Evolutionary conservation across 2,113 vertebrate genomes (phyloP).

Genomic region (Cynopterus brachyotis): DNA sequence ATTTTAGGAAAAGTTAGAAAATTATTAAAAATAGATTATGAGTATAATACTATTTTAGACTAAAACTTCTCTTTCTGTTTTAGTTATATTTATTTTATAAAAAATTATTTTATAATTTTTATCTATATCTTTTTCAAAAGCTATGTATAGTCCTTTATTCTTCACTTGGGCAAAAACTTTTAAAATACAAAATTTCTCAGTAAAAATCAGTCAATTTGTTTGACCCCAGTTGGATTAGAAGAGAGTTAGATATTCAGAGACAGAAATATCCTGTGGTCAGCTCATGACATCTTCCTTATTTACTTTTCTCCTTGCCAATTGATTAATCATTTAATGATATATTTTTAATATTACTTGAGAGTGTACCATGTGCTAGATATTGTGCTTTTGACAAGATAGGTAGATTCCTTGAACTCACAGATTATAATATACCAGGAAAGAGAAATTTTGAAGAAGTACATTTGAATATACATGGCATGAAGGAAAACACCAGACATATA

Average conservation of each 20-base stretch:
- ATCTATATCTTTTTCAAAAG: background rate
- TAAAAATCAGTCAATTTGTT: background rate
- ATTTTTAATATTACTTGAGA: background rate
- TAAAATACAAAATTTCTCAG: background rate
- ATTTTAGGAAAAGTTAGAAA: background rate
- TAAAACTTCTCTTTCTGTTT: background rate
- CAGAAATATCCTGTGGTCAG: background rate
- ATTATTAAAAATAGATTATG: background rate
- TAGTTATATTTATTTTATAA: background rate
- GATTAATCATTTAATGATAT: background rate
- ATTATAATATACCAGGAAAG: background rate
- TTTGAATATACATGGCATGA: background rate
- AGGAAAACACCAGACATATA: background rate
- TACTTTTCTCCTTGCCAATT: background rate
- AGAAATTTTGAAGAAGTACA: background rate
- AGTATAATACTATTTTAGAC: background rate
- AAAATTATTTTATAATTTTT: background rate
- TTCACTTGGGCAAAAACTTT: background rate
- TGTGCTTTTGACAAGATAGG: background rate
- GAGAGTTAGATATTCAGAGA: background rate
- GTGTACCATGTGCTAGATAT: background rate
- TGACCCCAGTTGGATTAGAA: background rate
- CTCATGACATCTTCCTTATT: background rate
- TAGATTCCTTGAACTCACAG: background rate
- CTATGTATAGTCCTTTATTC: background rate